These are phyloP conservation scores for Oopsacas minuta DNA, from an alignment of 37 sponge, comb jelly and placozoan genomes.

Conservation along the genomic window DNA sequence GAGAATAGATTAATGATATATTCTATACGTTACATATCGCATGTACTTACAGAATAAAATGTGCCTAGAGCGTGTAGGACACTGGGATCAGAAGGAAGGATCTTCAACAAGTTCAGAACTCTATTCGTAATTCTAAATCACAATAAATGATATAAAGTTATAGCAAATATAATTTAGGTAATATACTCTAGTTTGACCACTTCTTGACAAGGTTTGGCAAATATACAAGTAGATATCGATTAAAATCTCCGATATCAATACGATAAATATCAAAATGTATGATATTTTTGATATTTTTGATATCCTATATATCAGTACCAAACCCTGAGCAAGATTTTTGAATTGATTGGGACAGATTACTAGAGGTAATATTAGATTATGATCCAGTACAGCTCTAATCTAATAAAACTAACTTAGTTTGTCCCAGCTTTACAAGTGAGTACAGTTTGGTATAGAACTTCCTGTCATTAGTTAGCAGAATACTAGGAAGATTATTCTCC, in stretches of 20 bases:
- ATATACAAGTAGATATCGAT: too few species aligned
- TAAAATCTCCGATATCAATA: too few species aligned
- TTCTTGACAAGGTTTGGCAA: too few species aligned
- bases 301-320: too few species aligned
- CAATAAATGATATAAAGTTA: too few species aligned
- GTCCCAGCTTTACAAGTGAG: conserved; percentile 34
- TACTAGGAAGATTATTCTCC: conserved; percentile 53
- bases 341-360: too few species aligned
- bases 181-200: too few species aligned
- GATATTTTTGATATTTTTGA: too few species aligned
- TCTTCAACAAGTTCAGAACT: conserved; percentile 44
- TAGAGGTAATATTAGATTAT: too few species aligned
- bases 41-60: not conserved
- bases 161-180: too few species aligned
- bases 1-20: not conserved
- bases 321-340: too few species aligned
- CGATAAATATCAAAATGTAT: too few species aligned
- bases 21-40: not conserved
- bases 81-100: conserved; percentile 48
- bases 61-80: conserved; percentile 27
- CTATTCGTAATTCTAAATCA: conserved; percentile 26
- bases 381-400: not conserved
- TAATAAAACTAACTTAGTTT: conserved; percentile 26
- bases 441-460: conserved; percentile 45
- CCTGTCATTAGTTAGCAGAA: conserved; percentile 29